phyloP scores from a whole-genome alignment of 2,113 vertebrate species.

The Urocitellus parryii region DNA sequence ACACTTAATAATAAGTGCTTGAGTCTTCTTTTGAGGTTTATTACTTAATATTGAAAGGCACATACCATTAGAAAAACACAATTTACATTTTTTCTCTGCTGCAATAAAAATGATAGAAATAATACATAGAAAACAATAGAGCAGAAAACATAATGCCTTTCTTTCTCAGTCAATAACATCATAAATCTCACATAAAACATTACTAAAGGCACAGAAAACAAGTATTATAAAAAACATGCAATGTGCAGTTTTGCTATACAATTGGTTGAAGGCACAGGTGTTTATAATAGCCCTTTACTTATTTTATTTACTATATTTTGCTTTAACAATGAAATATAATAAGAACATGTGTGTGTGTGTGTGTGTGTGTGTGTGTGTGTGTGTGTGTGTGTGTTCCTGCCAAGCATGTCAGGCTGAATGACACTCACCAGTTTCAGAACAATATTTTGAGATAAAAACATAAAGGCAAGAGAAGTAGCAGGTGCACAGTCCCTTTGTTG shows the following conservation, averaged over 20 bases:
- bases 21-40: neutral
- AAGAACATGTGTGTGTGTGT: neutral
- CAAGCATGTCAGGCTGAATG: neutral
- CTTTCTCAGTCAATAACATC: neutral
- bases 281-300: neutral
- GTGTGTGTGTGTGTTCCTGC: neutral
- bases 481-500: neutral
- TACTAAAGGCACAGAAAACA: neutral
- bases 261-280: neutral
- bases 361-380: neutral
- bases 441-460: neutral
- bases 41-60: neutral
- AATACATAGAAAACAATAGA: neutral
- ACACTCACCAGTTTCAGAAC: neutral
- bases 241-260: neutral
- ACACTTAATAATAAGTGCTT: neutral
- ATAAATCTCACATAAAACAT: neutral
- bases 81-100: neutral
- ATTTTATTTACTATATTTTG: neutral
- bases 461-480: neutral
- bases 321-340: neutral
- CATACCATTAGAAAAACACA: neutral
- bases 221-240: neutral
- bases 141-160: neutral
- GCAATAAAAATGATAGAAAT: neutral